Evolutionary conservation across 2,113 vertebrate species (phyloP).

Genomic region (Ptyas mucosa): DNA sequence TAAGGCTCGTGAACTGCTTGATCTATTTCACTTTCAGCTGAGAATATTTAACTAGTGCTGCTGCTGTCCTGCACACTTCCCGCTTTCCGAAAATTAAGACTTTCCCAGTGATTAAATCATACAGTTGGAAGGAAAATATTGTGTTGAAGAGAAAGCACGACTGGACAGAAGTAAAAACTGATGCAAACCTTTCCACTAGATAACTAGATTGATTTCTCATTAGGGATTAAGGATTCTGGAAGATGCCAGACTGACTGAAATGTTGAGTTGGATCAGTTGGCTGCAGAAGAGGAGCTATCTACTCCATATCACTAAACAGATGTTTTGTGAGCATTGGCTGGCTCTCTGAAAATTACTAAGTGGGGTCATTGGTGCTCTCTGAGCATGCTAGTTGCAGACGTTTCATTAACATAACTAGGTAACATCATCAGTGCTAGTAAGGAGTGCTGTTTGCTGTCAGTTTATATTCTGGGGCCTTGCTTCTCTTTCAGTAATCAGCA

Average conservation of each 20-base stretch:
- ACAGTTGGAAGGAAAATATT: not conserved
- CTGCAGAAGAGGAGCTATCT: not conserved
- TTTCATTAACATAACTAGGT: too few relatives aligned
- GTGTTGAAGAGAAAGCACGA: not conserved
- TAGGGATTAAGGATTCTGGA: not conserved
- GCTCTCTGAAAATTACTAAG: not conserved
- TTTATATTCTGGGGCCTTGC: too few relatives aligned
- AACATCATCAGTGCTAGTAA: too few relatives aligned
- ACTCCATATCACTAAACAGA: not conserved
- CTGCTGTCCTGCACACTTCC: not conserved
- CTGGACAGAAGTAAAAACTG: not conserved
- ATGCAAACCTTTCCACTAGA: not conserved
- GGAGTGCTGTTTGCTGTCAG: too few relatives aligned
- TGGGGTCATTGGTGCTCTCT: too few relatives aligned
- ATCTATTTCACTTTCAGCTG: slow-evolving; percentile 50
- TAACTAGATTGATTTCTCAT: not conserved
- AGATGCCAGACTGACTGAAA: not conserved
- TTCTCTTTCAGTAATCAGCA: too few relatives aligned
- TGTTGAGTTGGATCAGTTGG: not conserved
- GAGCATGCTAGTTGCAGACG: too few relatives aligned
- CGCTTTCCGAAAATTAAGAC: slow-evolving; percentile 22
- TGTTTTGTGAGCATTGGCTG: not conserved
- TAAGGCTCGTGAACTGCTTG: slow-evolving; percentile 50
- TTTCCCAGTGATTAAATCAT: slow-evolving; percentile 20
- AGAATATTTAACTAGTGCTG: slow-evolving; percentile 40